Percentiles rank a stretch among this genome's conserved stretches.
Evolutionary conservation across 2,797 vertebrate genomes (phyloP).

Genomic region (Squalus acanthias): DNA sequence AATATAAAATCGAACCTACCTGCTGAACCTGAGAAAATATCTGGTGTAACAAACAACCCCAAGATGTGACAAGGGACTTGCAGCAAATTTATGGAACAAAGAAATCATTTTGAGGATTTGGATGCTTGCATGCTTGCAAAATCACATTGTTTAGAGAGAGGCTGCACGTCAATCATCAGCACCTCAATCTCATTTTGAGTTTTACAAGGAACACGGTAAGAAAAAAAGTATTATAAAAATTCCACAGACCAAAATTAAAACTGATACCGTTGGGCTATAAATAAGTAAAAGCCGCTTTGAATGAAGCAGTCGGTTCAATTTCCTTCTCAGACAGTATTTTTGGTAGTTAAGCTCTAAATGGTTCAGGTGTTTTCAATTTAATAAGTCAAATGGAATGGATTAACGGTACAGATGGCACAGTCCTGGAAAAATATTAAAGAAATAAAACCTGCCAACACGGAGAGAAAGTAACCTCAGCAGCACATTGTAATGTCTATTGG

Average conservation of each 20-base stretch:
- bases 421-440: background rate
- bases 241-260: conserved; percentile 10
- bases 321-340: background rate
- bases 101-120: background rate
- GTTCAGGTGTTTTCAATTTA: conserved; percentile 23
- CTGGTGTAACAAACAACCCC: background rate
- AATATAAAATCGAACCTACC: too few relatives aligned
- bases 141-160: background rate
- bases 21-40: background rate
- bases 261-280: background rate
- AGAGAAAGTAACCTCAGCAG: background rate
- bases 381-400: background rate
- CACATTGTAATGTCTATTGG: background rate
- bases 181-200: background rate
- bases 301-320: background rate
- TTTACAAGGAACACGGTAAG: background rate
- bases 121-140: background rate
- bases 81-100: background rate
- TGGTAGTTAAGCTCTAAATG: background rate
- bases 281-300: background rate
- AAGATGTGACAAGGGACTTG: background rate
- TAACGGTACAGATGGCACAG: background rate
- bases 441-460: background rate
- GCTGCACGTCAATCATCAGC: too few relatives aligned
- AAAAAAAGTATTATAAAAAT: background rate